phyloP scores from a whole-genome alignment of 2,888 invertebrate species.

The Drosophila imparisetae region DNA sequence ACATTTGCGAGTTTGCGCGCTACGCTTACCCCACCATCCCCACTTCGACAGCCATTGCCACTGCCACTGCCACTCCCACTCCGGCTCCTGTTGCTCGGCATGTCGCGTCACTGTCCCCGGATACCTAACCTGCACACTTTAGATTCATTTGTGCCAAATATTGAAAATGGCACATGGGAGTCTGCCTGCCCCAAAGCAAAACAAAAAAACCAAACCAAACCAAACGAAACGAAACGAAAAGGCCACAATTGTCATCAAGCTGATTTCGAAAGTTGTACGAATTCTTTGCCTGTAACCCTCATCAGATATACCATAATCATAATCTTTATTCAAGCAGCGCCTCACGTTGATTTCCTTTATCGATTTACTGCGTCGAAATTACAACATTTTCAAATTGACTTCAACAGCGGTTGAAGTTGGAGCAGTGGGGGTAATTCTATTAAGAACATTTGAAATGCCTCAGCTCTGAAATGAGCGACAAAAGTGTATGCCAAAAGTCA shows the following conservation, averaged over 20 bases:
- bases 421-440: neutral
- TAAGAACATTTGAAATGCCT: neutral
- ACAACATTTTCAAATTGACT: neutral
- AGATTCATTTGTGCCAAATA: constrained; percentile 67
- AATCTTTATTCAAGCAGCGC: constrained; percentile 3
- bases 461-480: neutral
- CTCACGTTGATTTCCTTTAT: constrained; percentile 1
- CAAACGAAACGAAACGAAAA: neutral
- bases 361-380: constrained; percentile 5
- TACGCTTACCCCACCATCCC: constrained; percentile 14
- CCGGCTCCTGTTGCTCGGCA: constrained; percentile 2
- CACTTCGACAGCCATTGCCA: neutral
- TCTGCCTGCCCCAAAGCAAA: constrained; percentile 2
- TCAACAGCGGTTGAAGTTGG: neutral
- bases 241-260: constrained; percentile 17
- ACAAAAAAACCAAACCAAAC: neutral
- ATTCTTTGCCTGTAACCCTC: neutral
- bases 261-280: neutral
- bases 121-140: constrained; percentile 70
- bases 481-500: neutral
- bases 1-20: constrained; percentile 55
- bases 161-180: constrained; percentile 28
- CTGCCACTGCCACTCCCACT: neutral
- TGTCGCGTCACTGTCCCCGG: constrained; percentile 36
- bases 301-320: constrained; percentile 1